Evolutionary conservation across 2,888 invertebrate genomes (phyloP), one percentile per base, ranked within the genome.

Genomic region (Dynastes grantii): DNA sequence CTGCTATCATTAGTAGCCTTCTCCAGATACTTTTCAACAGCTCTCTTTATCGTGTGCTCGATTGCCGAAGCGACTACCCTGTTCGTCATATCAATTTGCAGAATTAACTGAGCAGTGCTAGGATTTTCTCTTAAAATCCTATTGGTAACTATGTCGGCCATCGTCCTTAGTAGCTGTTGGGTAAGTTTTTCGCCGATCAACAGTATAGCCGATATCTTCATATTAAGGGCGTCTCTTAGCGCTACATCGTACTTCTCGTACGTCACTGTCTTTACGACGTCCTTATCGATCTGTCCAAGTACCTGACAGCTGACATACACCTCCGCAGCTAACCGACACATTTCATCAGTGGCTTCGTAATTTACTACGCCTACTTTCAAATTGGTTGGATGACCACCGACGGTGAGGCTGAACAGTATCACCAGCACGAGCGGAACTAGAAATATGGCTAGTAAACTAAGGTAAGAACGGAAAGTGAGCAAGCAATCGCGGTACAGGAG

Each of bases 11-110:
- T 61, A 5, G 81, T 82, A 0, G 79, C 78, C 53, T 55, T 68
- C 5, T 70, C 45, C 45, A 81, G 58, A 71, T 76, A 81, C 1
- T 45, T 65, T 22, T 79, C 78, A 4, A 81, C 61, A 32, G 79
- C 81, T 55, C 58, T 11, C 32, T 78, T 78, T 8, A 81, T 61
- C 27, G 71, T 37, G 40, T 51, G 77, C 67, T 82, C 82, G 27
- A 82, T 81, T 22, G 81, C 79, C 37, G 76, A 79, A 1, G 82
- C 78, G 53, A 81, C 64, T 27, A 82, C 80, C 45, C 64, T 80
- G 70, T 81, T 82, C 6, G 81, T 81, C 61, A 78, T 45, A 64
- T 82, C 82, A 16, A 81, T 61, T n/a, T 55, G 55, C 27, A 82
- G 51, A 45, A 79, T 65, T 29, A 79, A 55, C 53, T 79, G 79